phyloP scores from a whole-genome alignment of 2,113 vertebrate species.

The Myiopsitta monachus region DNA sequence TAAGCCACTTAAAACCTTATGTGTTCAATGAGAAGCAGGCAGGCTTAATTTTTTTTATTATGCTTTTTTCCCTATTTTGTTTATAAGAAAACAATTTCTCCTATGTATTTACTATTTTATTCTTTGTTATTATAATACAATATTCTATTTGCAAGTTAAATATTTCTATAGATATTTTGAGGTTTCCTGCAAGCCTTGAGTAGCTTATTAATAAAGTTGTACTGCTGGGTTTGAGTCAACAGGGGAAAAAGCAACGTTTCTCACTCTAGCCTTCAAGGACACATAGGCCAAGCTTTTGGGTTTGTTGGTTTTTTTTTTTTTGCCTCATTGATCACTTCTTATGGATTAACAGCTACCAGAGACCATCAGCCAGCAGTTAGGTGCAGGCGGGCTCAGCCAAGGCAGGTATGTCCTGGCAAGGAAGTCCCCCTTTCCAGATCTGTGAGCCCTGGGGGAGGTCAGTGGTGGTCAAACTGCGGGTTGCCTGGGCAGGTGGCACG shows the following conservation, averaged over 20 bases:
- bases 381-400: neutral
- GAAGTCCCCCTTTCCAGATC: neutral
- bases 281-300: neutral
- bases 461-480: neutral
- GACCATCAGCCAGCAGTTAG: neutral
- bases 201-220: neutral
- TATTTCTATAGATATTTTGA: neutral
- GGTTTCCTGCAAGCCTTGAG: neutral
- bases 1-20: neutral
- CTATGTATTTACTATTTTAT: neutral
- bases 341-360: neutral
- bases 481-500: accelerated
- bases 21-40: neutral
- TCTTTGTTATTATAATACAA: neutral
- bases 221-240: neutral
- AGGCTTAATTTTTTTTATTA: neutral
- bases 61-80: neutral
- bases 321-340: neutral
- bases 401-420: accelerated
- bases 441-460: neutral
- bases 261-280: neutral
- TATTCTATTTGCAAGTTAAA: neutral
- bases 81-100: neutral
- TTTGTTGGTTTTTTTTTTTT: neutral
- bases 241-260: neutral